phyloP scores from a whole-genome alignment of 2,113 vertebrate genomes.

The Ictalurus furcatus region DNA sequence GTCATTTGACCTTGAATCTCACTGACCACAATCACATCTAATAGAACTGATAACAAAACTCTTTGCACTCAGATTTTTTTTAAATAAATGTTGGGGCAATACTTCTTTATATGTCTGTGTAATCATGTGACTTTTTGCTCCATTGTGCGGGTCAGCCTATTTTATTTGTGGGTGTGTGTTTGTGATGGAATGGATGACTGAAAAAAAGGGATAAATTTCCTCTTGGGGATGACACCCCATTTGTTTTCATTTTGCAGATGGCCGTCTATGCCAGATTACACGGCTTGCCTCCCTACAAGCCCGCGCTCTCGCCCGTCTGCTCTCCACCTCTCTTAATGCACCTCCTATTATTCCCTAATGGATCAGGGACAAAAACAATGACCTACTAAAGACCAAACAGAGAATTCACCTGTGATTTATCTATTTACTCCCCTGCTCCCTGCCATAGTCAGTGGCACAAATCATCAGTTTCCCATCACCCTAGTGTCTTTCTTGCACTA shows the following conservation, averaged over 20 bases:
- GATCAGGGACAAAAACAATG: slow-evolving; percentile 61
- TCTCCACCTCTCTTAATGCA: slow-evolving; percentile 53
- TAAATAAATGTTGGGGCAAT: background rate
- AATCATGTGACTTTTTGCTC: slow-evolving; percentile 11
- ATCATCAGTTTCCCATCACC: slow-evolving; percentile 44
- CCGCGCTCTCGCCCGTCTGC: slow-evolving; percentile 51
- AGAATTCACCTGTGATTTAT: slow-evolving; percentile 67
- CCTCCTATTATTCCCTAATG: slow-evolving; percentile 67
- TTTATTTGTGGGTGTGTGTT: slow-evolving; percentile 35
- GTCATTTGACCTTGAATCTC: background rate
- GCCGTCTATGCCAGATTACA: slow-evolving; percentile 58
- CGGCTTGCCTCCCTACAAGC: slow-evolving; percentile 46
- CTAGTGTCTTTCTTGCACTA: slow-evolving; percentile 6
- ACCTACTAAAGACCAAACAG: slow-evolving; percentile 67
- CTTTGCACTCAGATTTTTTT: background rate
- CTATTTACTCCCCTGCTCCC: slow-evolving; percentile 55
- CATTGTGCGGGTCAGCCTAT: slow-evolving; percentile 4
- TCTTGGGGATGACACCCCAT: slow-evolving; percentile 68
- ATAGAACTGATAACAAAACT: background rate
- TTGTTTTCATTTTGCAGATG: slow-evolving; percentile 75
- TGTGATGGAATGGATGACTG: slow-evolving; percentile 58
- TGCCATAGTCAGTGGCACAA: slow-evolving; percentile 49
- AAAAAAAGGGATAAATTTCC: slow-evolving; percentile 67
- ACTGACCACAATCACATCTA: background rate
- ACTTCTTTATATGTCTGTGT: background rate